These are phyloP conservation scores for Menura novaehollandiae DNA, from an alignment of 2,113 vertebrate species.

Conservation along the genomic window DNA sequence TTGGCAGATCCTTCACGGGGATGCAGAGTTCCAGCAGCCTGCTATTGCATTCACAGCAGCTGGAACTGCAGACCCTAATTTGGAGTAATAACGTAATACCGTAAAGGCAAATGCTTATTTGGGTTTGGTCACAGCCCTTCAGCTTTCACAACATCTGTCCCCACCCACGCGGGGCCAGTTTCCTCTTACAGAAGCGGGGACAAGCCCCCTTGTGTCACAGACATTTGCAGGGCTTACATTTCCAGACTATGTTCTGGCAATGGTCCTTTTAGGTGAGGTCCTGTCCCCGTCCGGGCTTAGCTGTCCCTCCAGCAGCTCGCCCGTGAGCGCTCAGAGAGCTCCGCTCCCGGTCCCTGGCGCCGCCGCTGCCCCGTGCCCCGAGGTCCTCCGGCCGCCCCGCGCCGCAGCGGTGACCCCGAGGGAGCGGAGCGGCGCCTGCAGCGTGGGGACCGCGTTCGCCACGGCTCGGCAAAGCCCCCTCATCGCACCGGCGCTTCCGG, in stretches of 20 bases:
- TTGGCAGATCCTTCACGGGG: not conserved
- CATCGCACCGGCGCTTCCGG: not conserved
- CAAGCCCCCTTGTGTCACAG: not conserved
- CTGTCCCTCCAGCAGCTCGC: not conserved
- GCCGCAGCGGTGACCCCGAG: too few relatives aligned
- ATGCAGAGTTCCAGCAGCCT: not conserved
- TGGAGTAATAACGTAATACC: not conserved
- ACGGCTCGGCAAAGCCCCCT: not conserved
- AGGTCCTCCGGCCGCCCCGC: too few relatives aligned
- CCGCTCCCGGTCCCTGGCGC: not conserved
- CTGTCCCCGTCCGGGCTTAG: not conserved
- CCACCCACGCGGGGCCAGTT: slow-evolving; percentile 21
- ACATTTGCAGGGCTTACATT: not conserved
- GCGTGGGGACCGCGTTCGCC: not conserved
- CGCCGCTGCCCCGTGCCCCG: not conserved
- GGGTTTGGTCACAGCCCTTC: slow-evolving; percentile 8
- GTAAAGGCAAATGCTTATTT: not conserved
- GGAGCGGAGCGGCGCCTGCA: too few relatives aligned
- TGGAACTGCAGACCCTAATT: slow-evolving; percentile 10
- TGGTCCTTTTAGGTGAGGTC: not conserved
- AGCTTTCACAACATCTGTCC: slow-evolving; percentile 1
- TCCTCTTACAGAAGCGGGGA: not conserved
- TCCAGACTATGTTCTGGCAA: not conserved
- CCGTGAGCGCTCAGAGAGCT: not conserved
- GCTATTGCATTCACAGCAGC: not conserved